Conservation (phyloP, 2,113 vertebrate genomes). For the Phylloscopus trochilus region DNA sequence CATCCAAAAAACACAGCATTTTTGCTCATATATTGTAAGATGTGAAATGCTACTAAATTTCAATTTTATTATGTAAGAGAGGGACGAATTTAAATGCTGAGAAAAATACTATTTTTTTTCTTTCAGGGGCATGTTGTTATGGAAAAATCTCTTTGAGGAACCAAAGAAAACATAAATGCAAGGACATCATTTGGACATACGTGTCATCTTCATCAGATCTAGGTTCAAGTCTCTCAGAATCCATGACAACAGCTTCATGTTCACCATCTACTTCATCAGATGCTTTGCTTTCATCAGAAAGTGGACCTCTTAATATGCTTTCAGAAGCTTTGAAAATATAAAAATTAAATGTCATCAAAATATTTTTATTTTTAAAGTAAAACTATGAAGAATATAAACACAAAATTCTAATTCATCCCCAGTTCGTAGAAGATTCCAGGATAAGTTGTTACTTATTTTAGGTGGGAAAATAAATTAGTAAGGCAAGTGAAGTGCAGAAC, state of each 20-base stretch:
- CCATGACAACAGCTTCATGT: slow-evolving; percentile 50
- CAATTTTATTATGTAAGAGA: background rate
- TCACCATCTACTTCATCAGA: slow-evolving; percentile 81
- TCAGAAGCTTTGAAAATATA: slow-evolving; percentile 56
- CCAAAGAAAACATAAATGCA: background rate
- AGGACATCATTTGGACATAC: slow-evolving; percentile 68
- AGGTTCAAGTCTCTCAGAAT: slow-evolving; percentile 79
- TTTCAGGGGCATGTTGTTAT: background rate
- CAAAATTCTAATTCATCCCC: background rate
- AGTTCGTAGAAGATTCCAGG: background rate
- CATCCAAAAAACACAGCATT: background rate
- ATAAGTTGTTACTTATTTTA: background rate
- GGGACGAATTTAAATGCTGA: background rate
- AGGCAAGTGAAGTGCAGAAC: background rate
- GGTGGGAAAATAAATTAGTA: background rate
- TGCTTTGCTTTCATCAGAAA: slow-evolving; percentile 46
- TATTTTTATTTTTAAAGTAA: background rate
- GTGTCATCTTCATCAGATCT: slow-evolving; percentile 91
- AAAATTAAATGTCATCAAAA: background rate
- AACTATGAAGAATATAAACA: background rate
- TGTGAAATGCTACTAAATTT: background rate
- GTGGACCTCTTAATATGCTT: slow-evolving; percentile 74
- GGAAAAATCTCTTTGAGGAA: background rate
- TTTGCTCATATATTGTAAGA: background rate
- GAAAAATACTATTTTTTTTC: background rate